phyloP scores from a whole-genome alignment of 2,888 invertebrate species.

The Oligia latruncula region DNA sequence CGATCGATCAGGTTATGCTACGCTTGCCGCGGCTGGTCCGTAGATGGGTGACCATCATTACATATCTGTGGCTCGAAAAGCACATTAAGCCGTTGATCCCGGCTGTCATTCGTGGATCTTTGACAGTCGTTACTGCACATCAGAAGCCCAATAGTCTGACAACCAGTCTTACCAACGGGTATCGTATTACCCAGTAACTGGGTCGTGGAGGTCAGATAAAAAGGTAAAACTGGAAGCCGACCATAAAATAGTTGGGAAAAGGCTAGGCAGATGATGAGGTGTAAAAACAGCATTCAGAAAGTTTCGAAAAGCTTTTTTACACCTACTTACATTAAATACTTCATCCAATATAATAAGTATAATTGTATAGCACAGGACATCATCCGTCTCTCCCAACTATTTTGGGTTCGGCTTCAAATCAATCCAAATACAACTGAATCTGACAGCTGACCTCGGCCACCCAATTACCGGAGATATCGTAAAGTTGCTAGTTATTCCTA shows the following conservation, averaged over 20 bases:
- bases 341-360: not conserved
- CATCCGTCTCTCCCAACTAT: slow-evolving; percentile 2
- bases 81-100: too few relatives aligned
- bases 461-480: slow-evolving; percentile 45
- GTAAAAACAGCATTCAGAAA: not conserved
- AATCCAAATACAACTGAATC: slow-evolving; percentile 26
- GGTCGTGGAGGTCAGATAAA: not conserved
- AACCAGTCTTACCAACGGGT: not conserved
- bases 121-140: not conserved
- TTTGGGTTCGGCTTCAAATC: slow-evolving; percentile 34
- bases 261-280: not conserved
- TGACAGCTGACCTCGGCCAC: slow-evolving; percentile 43
- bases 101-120: not conserved
- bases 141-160: not conserved
- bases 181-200: not conserved
- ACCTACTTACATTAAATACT: not conserved
- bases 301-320: not conserved
- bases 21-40: too few relatives aligned
- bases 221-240: not conserved
- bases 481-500: slow-evolving; percentile 42
- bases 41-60: too few relatives aligned
- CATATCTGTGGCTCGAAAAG: too few relatives aligned
- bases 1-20: not conserved
- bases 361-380: not conserved
- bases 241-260: not conserved